Conservation (phyloP, 2,113 vertebrate species). For the Cyanoramphus novaezelandiae region DNA sequence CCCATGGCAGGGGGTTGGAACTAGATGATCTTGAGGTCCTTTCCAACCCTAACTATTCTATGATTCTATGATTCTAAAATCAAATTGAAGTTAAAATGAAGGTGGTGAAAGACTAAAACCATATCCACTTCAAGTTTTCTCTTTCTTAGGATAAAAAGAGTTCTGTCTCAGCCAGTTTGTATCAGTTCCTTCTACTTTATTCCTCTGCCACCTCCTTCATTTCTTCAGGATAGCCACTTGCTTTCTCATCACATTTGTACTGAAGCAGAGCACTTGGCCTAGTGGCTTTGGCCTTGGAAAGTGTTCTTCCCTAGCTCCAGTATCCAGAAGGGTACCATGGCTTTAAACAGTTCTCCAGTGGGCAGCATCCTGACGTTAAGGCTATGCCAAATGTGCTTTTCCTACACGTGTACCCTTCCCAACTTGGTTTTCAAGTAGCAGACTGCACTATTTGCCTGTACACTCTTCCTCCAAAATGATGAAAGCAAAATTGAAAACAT, state of each 20-base stretch:
- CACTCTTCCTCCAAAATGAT: background rate
- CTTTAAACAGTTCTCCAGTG: background rate
- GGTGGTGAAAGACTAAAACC: background rate
- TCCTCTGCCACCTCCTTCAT: background rate
- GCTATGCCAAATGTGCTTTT: background rate
- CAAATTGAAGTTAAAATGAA: background rate
- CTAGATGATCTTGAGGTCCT: no score
- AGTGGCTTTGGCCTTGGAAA: background rate
- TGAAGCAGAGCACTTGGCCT: background rate
- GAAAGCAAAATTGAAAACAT: conserved; percentile 34
- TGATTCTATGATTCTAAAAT: background rate
- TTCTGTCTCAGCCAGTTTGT: background rate
- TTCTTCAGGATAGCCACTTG: background rate
- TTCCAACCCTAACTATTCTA: no score
- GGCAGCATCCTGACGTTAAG: background rate
- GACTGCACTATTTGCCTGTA: background rate
- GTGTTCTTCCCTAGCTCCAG: background rate
- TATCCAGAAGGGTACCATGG: background rate
- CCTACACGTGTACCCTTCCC: background rate
- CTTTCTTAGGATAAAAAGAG: background rate
- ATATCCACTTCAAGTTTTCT: background rate
- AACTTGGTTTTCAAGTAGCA: background rate
- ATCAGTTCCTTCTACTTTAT: background rate
- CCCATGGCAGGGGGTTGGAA: no score
- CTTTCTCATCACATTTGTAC: background rate